Evolutionary conservation across 1,140 invertebrate species (phyloP), one percentile per base, ranked within the genome.

Genomic region (Leptinotarsa defecta): DNA sequence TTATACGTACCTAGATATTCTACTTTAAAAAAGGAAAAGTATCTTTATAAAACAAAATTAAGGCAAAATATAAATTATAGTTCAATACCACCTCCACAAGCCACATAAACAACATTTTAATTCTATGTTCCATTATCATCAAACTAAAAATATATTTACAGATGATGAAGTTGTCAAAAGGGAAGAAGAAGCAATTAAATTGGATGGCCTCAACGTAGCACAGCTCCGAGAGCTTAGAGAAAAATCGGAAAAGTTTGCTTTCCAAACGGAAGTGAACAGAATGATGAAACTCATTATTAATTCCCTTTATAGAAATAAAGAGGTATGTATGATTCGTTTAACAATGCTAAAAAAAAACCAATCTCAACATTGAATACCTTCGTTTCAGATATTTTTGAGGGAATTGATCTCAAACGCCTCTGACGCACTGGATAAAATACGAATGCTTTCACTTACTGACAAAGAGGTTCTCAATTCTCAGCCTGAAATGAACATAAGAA

Each of bases 241-340:
- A 22, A 94, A 94, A 84, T 91, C 97, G 0, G 95, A 99, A 83
- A 99, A 97, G 86, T 96, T 94, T 86, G 91, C 91, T 24, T 99
- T 99, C 89, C 96, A 98, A 86, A 96, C 96, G 1, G 96, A 98
- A 87, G 97, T 99, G 13, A 98, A 98, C 88, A 94, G 98, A 48
- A 98, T 99, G 96, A 99, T 99, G 98, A 99, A 99, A 87, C 90
- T 99, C 20, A 99, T 99, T 84, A 99, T 99, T 83, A 99, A 99
- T 87, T 99, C 97, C 0, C 88, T 99, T 0, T 99, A 99, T 86
- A 92, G 96, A 78, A 99, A 99, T 86, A 99, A 99, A 87, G 98
- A 99, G 89, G 93, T 93, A 84, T 77, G 77, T 77, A 63, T 71
- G 34, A 68, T 34, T 34, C 34, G 2, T 34, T 34, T 1, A 34